Evolutionary conservation across 2,797 vertebrate species (phyloP), one percentile per base, ranked within the genome.

Genomic region (Gymnothorax javanicus): DNA sequence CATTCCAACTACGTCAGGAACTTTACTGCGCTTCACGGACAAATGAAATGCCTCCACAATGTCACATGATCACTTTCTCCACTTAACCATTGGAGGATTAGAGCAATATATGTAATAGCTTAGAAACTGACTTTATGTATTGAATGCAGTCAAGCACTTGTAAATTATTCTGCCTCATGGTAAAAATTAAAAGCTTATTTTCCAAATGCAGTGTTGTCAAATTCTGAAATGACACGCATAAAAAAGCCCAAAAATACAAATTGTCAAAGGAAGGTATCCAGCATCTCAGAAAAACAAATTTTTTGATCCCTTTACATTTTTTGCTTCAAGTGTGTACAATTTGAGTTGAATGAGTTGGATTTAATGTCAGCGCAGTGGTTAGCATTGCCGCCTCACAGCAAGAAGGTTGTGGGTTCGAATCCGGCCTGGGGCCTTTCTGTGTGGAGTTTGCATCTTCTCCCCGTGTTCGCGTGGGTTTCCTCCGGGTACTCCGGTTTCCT

Each of bases 1-100:
- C 87, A 90, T 97, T 90, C 92, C 93, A 0, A 94, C 96, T 25
- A 95, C 95, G 13, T 95, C 96, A 4, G 96, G 96, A 54, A 94
- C 91, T 3, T 58, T 96, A 86, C 89, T 96, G 56, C 90, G 96
- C 85, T 94, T 90, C 90, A 91, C 94, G 60, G 95, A 96, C 75
- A 92, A 91, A 64, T 91, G 84, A 91, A n/a, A 85, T 69, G 27
- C 43, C 59, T n/a, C 52, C 50, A 52, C 33, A 56, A 75, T 23
- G n/a, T 58, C 17, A 23, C 15, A 0, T 52, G 33, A 6, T 50
- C n/a, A 58, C 7, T 62, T 20, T 11, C 60, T 50, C 56, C 50
- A 50, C 12, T 15, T 27, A 50, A 27, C 71, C 69, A 20, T 20
- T 6, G 62, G 13, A 20, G 15, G 62, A 6, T 15, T 20, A 20